These are phyloP conservation scores for Coregonus clupeaformis DNA, from an alignment of 2,113 vertebrate genomes.

Conservation along the genomic window DNA sequence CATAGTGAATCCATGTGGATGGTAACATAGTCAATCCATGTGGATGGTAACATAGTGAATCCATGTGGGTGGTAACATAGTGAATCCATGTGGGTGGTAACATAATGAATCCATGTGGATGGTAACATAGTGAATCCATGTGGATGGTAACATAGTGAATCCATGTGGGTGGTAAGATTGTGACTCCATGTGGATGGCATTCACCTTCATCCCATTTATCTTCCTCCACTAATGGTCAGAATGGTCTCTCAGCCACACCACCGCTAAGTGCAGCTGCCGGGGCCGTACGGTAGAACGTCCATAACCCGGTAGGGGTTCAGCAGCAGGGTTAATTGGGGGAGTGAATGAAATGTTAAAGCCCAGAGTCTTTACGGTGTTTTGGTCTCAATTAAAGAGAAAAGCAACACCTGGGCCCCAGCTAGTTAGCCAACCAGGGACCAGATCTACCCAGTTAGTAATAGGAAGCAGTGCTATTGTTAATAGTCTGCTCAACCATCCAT, in stretches of 20 bases:
- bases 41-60: too few relatives aligned
- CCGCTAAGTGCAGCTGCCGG: conserved; percentile 10
- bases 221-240: conserved; percentile 59
- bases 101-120: too few relatives aligned
- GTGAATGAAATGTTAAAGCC: conserved; percentile 58
- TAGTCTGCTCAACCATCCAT: conserved; percentile 44
- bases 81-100: too few relatives aligned
- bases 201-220: conserved; percentile 5
- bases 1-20: too few relatives aligned
- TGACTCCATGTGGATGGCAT: too few relatives aligned
- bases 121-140: too few relatives aligned
- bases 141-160: too few relatives aligned
- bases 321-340: conserved; percentile 59
- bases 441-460: not conserved
- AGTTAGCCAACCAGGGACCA: conserved; percentile 37
- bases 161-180: too few relatives aligned
- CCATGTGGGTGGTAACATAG: too few relatives aligned
- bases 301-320: conserved; percentile 10
- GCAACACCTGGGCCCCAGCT: conserved; percentile 62
- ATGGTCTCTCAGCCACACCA: conserved; percentile 59
- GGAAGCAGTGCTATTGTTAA: conserved; percentile 36
- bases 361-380: conserved; percentile 44
- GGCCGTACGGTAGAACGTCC: not conserved
- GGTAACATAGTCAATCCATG: too few relatives aligned
- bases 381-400: conserved; percentile 66